Percentiles rank a stretch among this genome's conserved stretches.
Conservation (phyloP, 2,888 invertebrate genomes). For the Pharmacophagus antenor region DNA sequence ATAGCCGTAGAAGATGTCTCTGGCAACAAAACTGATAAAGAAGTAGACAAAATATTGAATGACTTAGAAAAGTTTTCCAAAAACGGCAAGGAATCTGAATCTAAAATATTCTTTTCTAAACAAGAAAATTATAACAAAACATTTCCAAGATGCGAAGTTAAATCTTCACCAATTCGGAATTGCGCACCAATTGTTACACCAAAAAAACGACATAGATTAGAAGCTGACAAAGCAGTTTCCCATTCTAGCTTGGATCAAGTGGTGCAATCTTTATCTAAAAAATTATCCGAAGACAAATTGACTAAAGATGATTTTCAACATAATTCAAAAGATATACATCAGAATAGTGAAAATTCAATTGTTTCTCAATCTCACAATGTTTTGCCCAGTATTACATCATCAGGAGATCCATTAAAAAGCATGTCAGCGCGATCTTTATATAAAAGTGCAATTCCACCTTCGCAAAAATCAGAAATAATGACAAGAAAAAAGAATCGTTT, state of each 20-base stretch:
- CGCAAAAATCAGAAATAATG: conserved; percentile 80
- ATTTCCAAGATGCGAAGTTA: conserved; percentile 64
- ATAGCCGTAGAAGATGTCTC: conserved; percentile 58
- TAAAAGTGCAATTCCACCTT: conserved; percentile 72
- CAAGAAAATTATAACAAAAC: conserved; percentile 54
- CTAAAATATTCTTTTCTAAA: conserved; percentile 54
- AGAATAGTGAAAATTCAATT: conserved; percentile 52
- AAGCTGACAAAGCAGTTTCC: conserved; percentile 76
- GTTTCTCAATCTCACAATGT: conserved; percentile 39
- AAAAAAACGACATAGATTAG: conserved; percentile 86
- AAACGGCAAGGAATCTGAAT: conserved; percentile 63
- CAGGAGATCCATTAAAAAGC: conserved; percentile 68
- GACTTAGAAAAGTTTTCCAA: conserved; percentile 72
- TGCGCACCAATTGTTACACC: conserved; percentile 83
- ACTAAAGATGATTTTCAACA: conserved; percentile 32
- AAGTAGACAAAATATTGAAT: conserved; percentile 69
- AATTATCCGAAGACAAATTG: conserved; percentile 68
- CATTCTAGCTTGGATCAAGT: conserved; percentile 70
- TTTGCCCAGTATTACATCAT: conserved; percentile 44
- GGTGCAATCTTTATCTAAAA: conserved; percentile 74
- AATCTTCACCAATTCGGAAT: conserved; percentile 61
- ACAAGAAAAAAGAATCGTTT: conserved; percentile 83
- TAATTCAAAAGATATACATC: conserved; percentile 53
- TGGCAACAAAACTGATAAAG: conserved; percentile 73
- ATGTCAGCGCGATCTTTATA: conserved; percentile 75